Evolutionary conservation across 2,888 invertebrate species (phyloP).

Genomic region (Papilio demoleus): DNA sequence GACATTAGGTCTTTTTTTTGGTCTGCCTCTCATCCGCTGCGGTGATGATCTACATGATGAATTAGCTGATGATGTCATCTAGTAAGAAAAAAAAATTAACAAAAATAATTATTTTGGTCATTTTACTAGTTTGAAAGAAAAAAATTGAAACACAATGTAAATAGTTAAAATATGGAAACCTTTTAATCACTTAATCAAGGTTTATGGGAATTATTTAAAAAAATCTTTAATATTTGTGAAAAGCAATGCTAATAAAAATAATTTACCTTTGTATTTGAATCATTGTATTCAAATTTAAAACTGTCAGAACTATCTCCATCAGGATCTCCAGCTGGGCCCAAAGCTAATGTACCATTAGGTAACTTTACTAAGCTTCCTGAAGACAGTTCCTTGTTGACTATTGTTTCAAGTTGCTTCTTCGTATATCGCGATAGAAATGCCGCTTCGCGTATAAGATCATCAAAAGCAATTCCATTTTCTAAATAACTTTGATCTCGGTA

Average conservation of each 20-base stretch:
- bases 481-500: constrained; percentile 88
- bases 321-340: constrained; percentile 84
- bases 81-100: constrained; percentile 44
- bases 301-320: constrained; percentile 83
- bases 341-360: constrained; percentile 87
- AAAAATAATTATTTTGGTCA: too few relatives aligned
- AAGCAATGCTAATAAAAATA: not conserved
- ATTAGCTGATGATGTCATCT: constrained; percentile 81
- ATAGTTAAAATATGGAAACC: too few relatives aligned
- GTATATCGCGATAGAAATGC: constrained; percentile 85
- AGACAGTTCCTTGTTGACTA: constrained; percentile 87
- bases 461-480: constrained; percentile 88
- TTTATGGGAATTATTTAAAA: too few relatives aligned
- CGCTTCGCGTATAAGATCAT: constrained; percentile 86
- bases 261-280: constrained; percentile 73
- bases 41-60: constrained; percentile 80
- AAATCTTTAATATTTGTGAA: not conserved
- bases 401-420: constrained; percentile 85
- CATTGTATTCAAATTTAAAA: constrained; percentile 76
- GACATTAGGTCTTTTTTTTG: constrained; percentile 68
- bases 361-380: constrained; percentile 87
- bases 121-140: constrained; percentile 35
- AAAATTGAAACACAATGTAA: not conserved
- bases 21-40: constrained; percentile 74
- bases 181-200: too few relatives aligned